These are phyloP conservation scores for Drosophila pseudotakahashii DNA, from an alignment of 2,888 invertebrate genomes.

Conservation along the genomic window DNA sequence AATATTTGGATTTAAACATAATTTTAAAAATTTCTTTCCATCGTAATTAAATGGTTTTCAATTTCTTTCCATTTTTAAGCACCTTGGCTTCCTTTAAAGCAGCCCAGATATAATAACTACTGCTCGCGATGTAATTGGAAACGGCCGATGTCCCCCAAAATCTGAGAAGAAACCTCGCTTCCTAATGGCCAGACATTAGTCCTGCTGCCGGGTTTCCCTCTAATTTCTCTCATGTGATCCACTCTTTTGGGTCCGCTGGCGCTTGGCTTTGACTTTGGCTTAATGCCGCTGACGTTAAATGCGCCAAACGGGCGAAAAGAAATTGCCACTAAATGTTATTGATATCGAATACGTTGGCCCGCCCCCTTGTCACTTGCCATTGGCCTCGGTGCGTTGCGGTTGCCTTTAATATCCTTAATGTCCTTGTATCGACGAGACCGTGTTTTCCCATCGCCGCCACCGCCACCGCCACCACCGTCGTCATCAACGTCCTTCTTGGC, in stretches of 20 bases:
- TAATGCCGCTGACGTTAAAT: slow-evolving; percentile 62
- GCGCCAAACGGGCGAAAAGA: slow-evolving; percentile 54
- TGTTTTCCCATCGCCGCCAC: slow-evolving; percentile 12
- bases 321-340: slow-evolving; percentile 77
- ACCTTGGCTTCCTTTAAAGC: not conserved
- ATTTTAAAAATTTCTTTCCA: too few species aligned
- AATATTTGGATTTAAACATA: too few species aligned
- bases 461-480: slow-evolving; percentile 4
- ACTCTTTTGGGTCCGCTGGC: slow-evolving; percentile 16
- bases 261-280: slow-evolving; percentile 34
- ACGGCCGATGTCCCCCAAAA: slow-evolving; percentile 9
- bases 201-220: slow-evolving; percentile 16
- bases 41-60: too few species aligned
- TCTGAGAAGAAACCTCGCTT: slow-evolving; percentile 6
- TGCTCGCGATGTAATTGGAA: slow-evolving; percentile 33
- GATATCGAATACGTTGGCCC: slow-evolving; percentile 64
- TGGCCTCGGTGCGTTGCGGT: slow-evolving; percentile 21
- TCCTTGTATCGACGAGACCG: slow-evolving; percentile 27
- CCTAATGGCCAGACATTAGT: slow-evolving; percentile 45
- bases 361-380: slow-evolving; percentile 36
- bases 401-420: slow-evolving; percentile 45
- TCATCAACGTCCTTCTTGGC: not conserved
- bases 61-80: too few species aligned
- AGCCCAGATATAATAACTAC: not conserved
- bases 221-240: slow-evolving; percentile 12